A percentile compares a stretch with the other conserved stretches of the same genome.
Evolutionary conservation across 1,140 invertebrate species (phyloP).

Genomic region (Heliconius hewitsoni): DNA sequence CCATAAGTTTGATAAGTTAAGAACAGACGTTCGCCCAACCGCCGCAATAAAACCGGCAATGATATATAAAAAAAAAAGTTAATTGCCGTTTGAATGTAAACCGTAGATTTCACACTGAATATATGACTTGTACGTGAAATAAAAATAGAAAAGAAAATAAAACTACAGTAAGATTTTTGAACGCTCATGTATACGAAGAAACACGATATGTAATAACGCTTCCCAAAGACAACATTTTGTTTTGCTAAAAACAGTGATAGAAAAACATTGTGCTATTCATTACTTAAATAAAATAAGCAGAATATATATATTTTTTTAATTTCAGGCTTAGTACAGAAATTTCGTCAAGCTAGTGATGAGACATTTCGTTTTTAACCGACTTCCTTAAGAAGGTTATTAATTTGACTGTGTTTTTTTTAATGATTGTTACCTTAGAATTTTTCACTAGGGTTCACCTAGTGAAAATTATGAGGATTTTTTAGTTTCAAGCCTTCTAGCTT

Average conservation of each 20-base stretch:
- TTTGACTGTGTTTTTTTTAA: too few species aligned
- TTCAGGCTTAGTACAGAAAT: too few species aligned
- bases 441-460: too few species aligned
- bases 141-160: constrained; percentile 64
- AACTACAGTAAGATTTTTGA: constrained; percentile 27
- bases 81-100: constrained; percentile 67
- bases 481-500: too few species aligned
- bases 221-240: neutral
- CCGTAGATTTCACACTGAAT: constrained; percentile 62
- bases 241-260: neutral
- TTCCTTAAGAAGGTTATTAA: too few species aligned
- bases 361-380: too few species aligned
- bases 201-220: constrained; percentile 8
- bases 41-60: constrained; percentile 62
- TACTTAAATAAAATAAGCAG: too few species aligned
- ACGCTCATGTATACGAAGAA: neutral
- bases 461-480: too few species aligned
- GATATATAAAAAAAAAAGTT: constrained; percentile 63
- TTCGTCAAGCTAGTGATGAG: too few species aligned
- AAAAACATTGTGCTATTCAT: neutral
- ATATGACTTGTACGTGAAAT: constrained; percentile 45
- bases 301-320: too few species aligned
- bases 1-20: constrained; percentile 21
- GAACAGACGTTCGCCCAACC: constrained; percentile 45
- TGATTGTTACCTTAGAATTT: too few species aligned